Evolutionary conservation across 2,113 vertebrate genomes (phyloP), one percentile per base, ranked within the genome.

Genomic region (Guaruba guarouba): DNA sequence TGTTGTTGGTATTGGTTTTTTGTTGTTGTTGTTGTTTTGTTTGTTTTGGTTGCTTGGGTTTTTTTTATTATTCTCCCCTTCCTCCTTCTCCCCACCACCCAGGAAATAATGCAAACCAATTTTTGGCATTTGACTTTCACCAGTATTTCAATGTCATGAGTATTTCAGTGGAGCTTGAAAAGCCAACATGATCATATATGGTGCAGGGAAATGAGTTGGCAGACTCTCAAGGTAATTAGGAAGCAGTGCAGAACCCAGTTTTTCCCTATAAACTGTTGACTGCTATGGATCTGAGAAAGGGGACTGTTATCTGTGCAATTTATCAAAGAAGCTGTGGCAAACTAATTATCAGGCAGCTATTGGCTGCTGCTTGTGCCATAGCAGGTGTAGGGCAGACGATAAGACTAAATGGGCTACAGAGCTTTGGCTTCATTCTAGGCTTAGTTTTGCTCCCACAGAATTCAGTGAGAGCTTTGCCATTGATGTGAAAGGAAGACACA

Each of bases 171-270:
- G 66, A 67, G 39, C 49, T 81, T 92, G 82, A 17, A 80, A 81
- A 63, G 15, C 19, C 51, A 62, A n/a, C 11, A 17, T 70, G 59
- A 68, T 82, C 80, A 24, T 70, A 8, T 25, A 20, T n/a, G 84
- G 69, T 84, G 48, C 82, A 76, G 49, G 44, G n/a, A 84, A 64
- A 77, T 52, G 91, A 78, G 24, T 28, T 95, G 88, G 88, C 57
- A 94, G 82, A 6, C 14, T 43, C 64, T 69, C 27, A 18, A 69
- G 69, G 17, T 77, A 52, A 88, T 92, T 49, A 81, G 67, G 80
- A 61, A 81, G 43, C 79, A 79, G 23, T 6, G 22, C 55, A 69
- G 63, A 63, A 28, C 73, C 17, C 55, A 29, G 31, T 51, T 76
- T 89, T 86, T 35, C 33, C 39, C 86, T 82, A 52, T 77, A 12